A percentile compares a stretch with the other conserved stretches of the same genome.
These are phyloP conservation scores for Sycobia sp. DNA, from an alignment of 1,140 invertebrate species.

Conservation along the genomic window DNA sequence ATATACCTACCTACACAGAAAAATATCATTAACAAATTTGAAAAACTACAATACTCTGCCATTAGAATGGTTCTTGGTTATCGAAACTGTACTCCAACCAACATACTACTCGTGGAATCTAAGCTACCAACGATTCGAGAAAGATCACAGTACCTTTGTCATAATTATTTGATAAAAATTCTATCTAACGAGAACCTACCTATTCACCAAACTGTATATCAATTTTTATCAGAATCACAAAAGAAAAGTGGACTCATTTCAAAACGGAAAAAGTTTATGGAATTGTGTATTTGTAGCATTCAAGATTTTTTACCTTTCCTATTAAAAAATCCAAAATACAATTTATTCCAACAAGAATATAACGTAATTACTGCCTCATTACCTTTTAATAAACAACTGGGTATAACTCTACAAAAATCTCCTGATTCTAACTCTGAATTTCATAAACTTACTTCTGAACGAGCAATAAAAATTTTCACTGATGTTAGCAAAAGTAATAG, in stretches of 20 bases:
- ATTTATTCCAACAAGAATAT: neutral
- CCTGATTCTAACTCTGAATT: neutral
- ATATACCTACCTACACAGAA: constrained; percentile 16
- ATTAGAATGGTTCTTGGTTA: constrained; percentile 14
- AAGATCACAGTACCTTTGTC: neutral
- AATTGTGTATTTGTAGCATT: neutral
- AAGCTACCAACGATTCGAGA: constrained; percentile 2
- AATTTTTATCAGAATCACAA: neutral
- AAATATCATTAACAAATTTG: neutral
- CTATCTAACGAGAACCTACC: neutral
- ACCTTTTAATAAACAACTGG: too few species aligned
- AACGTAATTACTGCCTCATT: too few species aligned
- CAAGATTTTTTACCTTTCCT: neutral
- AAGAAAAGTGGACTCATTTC: neutral
- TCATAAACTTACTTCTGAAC: too few species aligned
- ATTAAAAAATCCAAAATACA: neutral
- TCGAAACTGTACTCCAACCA: constrained; percentile 12
- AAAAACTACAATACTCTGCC: constrained; percentile 15
- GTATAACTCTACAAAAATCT: neutral
- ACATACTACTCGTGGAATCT: constrained; percentile 25
- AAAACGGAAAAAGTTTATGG: neutral
- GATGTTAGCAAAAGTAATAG: constrained; percentile 5
- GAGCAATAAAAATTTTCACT: too few species aligned
- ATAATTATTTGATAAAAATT: neutral
- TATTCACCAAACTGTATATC: neutral